Evolutionary conservation across 35 echinoderm and acorn worm species (phyloP).

Genomic region (Ophiothrix spiculata): DNA sequence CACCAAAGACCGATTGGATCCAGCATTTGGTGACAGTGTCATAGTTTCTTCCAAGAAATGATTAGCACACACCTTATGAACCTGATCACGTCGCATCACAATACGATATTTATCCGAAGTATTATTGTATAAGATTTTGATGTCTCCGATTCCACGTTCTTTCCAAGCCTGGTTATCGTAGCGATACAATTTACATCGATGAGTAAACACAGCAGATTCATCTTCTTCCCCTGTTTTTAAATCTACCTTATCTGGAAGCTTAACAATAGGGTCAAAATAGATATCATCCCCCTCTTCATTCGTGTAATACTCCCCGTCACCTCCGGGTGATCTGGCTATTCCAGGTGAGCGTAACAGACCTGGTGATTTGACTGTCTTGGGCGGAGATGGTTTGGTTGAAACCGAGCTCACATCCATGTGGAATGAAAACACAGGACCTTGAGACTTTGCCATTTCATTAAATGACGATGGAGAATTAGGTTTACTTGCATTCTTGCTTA

Average conservation of each 20-base stretch:
- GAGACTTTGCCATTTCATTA: slow-evolving; percentile 58
- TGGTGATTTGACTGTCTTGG: slow-evolving; percentile 3
- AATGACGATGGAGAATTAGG: slow-evolving; percentile 13
- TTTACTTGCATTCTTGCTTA: not conserved
- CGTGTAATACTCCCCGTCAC: slow-evolving; percentile 13
- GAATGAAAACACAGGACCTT: slow-evolving; percentile 62
- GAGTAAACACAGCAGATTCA: slow-evolving; percentile 65
- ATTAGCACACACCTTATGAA: slow-evolving; percentile 56
- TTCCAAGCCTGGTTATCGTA: slow-evolving; percentile 83
- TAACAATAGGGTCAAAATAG: slow-evolving; percentile 88
- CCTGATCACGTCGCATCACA: slow-evolving; percentile 82
- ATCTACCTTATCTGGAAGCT: slow-evolving; percentile 66
- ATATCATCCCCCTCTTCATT: slow-evolving; percentile 82
- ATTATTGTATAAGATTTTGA: slow-evolving; percentile 70
- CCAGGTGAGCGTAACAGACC: not conserved
- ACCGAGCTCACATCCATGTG: slow-evolving; percentile 49
- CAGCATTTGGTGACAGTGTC: slow-evolving; percentile 35
- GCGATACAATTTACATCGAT: slow-evolving; percentile 78
- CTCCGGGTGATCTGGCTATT: not conserved
- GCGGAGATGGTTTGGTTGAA: slow-evolving; percentile 44
- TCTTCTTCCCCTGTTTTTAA: slow-evolving; percentile 79
- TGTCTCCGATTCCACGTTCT: slow-evolving; percentile 83
- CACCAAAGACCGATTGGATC: slow-evolving; percentile 44
- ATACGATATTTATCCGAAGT: slow-evolving; percentile 49
- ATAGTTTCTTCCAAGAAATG: slow-evolving; percentile 39